A percentile compares a stretch with the other conserved stretches of the same genome.
Evolutionary conservation across 92 coral and sea anemone genomes (phyloP).

Genomic region (Siderastrea radians): DNA sequence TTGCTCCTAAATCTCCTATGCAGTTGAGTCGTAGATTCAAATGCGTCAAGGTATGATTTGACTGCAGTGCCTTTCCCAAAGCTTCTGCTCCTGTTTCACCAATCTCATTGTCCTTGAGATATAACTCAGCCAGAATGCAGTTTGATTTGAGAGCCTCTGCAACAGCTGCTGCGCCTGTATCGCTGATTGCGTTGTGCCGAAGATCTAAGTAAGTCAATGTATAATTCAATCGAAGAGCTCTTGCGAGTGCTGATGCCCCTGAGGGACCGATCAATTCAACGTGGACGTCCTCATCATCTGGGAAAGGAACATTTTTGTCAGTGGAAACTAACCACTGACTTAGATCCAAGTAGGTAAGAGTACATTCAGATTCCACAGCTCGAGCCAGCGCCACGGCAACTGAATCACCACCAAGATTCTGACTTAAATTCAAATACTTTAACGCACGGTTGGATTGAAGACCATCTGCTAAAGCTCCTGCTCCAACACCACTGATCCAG

Average conservation of each 20-base stretch:
- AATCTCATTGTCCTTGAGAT: not conserved
- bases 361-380: constrained; percentile 2
- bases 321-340: not conserved
- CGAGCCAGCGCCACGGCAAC: constrained; percentile 4
- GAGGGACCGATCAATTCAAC: not conserved
- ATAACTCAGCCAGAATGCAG: not conserved
- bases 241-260: constrained; percentile 7
- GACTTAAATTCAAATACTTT: not conserved
- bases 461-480: constrained; percentile 2
- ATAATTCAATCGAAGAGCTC: constrained; percentile 18
- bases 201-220: constrained; percentile 10
- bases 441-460: not conserved
- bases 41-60: not conserved
- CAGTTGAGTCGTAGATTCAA: not conserved
- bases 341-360: constrained; percentile 1
- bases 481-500: not conserved
- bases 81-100: not conserved
- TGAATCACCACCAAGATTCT: not conserved
- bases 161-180: constrained; percentile 1
- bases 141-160: constrained; percentile 13
- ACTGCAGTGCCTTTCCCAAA: not conserved
- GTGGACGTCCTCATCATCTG: not conserved
- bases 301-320: not conserved
- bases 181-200: not conserved
- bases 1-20: not conserved